Base-by-base conservation (phyloP, 2,888 invertebrate species). In the Pegoplata infirma region DNA sequence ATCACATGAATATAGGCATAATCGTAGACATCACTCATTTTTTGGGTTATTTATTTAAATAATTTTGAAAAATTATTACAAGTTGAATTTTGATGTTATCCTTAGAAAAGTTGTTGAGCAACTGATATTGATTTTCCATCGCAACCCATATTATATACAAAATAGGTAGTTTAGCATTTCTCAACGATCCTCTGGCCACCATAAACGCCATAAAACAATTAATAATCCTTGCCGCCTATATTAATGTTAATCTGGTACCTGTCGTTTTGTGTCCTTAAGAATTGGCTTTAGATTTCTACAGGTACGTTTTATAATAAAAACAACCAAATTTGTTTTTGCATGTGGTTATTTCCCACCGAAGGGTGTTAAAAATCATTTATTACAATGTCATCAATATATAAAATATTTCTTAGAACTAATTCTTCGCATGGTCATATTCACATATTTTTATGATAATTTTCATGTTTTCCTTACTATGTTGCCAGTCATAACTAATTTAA, bases 11-110 rank as follows among this genome's bases (percentile, higher is more conserved):
- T 58, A 23, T 69, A 74, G 53, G 64, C 59, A 28, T 74, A 69
- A 55, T 78, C 74, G 19, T 61, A 69, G 40, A 66, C 69, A 17
- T 69, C 49, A 21, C 73, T 74, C 78, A 78, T 78, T 40, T 63
- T 19, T 12, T 1, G n/a, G 12, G 10, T 17, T 21, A 6, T 40
- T 25, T 25, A 6, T 14, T 17, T 28, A 1, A 23, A 25, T 8
- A 17, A 19, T n/a, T 21, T 69, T 32, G 1, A 4, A n/a, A 10
- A 49, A 46, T n/a, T 47, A 46, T 19, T 25, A 17, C 25, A 58
- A 56, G 16, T 32, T 46, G 5, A 14, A 25, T 40, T 16, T 25
- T 25, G 3, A 49, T n/a, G 19, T 69, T 69, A 8, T 55, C 68
- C 25, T 51, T 17, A 1, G 47, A 32, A 73, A 40, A n/a, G 40